A percentile compares a stretch with the other conserved stretches of the same genome.
Evolutionary conservation across 1,140 invertebrate genomes (phyloP).

Genomic region (Neoseiulus cucumeris): DNA sequence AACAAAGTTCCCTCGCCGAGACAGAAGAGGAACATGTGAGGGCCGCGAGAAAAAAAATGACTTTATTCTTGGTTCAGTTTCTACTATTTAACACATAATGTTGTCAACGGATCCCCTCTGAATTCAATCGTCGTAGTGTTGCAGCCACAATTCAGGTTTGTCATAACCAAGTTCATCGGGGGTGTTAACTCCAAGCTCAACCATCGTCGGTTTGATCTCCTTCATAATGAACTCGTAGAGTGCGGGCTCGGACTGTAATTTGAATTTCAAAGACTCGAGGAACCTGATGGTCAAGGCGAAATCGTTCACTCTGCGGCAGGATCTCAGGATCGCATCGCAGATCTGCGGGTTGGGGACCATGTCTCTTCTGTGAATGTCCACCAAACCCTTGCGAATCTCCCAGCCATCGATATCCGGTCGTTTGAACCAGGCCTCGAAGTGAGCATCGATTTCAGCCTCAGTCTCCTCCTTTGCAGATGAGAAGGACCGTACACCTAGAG

Average conservation of each 20-base stretch:
- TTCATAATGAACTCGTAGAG: slow-evolving; percentile 81
- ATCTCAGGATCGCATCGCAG: slow-evolving; percentile 68
- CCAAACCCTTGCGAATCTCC: slow-evolving; percentile 68
- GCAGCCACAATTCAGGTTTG: slow-evolving; percentile 78
- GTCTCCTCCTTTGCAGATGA: slow-evolving; percentile 22
- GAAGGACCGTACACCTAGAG: neutral
- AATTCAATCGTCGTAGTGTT: neutral
- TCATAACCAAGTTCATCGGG: slow-evolving; percentile 91
- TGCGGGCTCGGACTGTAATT: slow-evolving; percentile 36
- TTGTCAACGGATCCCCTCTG: no score
- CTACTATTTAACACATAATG: no score
- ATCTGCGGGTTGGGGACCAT: slow-evolving; percentile 85
- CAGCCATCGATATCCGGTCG: slow-evolving; percentile 79
- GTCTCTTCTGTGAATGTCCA: slow-evolving; percentile 56
- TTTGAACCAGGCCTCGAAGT: slow-evolving; percentile 68
- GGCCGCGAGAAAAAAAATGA: no score
- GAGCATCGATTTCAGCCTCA: slow-evolving; percentile 48
- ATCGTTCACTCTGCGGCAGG: slow-evolving; percentile 81
- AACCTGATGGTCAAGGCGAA: slow-evolving; percentile 75
- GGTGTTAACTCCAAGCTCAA: slow-evolving; percentile 78
- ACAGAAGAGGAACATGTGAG: no score
- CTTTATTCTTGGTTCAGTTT: no score
- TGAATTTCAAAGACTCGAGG: slow-evolving; percentile 61
- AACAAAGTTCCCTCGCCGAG: no score
- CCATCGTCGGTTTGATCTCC: slow-evolving; percentile 75